Evolutionary conservation across 1,140 invertebrate species (phyloP).

Genomic region (Drosophila nigromelanica): DNA sequence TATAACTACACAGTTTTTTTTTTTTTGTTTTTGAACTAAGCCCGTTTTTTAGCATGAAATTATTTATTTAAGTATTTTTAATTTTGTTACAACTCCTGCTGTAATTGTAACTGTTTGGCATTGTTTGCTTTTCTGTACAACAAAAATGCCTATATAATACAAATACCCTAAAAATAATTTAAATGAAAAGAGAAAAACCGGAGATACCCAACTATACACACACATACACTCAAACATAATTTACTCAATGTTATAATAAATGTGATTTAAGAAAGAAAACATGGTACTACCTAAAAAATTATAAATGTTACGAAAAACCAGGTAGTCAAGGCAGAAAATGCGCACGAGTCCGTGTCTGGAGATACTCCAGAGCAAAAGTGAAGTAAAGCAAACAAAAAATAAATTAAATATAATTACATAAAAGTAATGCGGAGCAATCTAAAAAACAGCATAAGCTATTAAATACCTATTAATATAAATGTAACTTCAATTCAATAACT

Average conservation of each 20-base stretch:
- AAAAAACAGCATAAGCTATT: slow-evolving; percentile 66
- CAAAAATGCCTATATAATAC: slow-evolving; percentile 44
- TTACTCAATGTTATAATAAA: slow-evolving; percentile 82
- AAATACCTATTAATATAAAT: slow-evolving; percentile 58
- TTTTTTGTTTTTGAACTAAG: slow-evolving; percentile 55
- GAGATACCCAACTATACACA: slow-evolving; percentile 51
- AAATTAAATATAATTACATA: slow-evolving; percentile 39
- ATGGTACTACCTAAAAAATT: slow-evolving; percentile 61
- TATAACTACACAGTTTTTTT: slow-evolving; percentile 39
- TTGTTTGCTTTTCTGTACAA: slow-evolving; percentile 64
- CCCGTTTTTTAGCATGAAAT: slow-evolving; percentile 66
- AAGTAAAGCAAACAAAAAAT: slow-evolving; percentile 44
- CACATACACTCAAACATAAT: slow-evolving; percentile 73
- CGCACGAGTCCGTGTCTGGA: slow-evolving; percentile 20
- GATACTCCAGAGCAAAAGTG: slow-evolving; percentile 38
- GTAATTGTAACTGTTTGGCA: slow-evolving; percentile 69
- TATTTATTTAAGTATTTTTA: slow-evolving; percentile 79
- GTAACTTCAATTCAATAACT: slow-evolving; percentile 77
- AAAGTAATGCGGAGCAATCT: slow-evolving; percentile 64
- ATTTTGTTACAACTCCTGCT: slow-evolving; percentile 67
- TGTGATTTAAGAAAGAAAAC: slow-evolving; percentile 76
- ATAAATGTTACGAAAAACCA: slow-evolving; percentile 46
- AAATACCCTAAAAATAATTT: slow-evolving; percentile 43
- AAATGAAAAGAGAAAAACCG: slow-evolving; percentile 37
- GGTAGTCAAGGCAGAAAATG: slow-evolving; percentile 34